Conservation (phyloP, 2,888 invertebrate species). For the Meganola albula region DNA sequence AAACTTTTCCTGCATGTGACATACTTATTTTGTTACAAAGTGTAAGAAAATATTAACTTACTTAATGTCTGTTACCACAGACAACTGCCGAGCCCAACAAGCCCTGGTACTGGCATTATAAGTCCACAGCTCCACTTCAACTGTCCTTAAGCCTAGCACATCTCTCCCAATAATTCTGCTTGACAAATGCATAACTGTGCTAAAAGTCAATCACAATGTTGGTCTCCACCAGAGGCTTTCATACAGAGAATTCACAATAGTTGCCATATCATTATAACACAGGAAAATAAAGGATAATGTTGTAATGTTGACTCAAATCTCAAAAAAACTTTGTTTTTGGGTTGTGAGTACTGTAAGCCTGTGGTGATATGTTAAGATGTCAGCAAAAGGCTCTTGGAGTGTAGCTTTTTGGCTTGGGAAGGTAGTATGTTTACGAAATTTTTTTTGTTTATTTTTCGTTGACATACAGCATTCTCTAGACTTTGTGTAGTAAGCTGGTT, state of each 20-base stretch:
- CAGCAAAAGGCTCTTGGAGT: constrained; percentile 48
- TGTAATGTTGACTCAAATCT: too few species aligned
- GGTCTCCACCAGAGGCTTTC: constrained; percentile 38
- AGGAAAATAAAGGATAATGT: too few species aligned
- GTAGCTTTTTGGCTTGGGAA: constrained; percentile 57
- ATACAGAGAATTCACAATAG: too few species aligned
- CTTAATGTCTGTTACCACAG: constrained; percentile 51
- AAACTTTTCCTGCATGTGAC: too few species aligned
- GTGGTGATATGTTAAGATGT: constrained; percentile 37
- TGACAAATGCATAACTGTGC: constrained; percentile 19
- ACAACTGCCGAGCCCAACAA: constrained; percentile 40
- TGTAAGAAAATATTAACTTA: constrained; percentile 12
- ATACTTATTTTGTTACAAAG: neutral
- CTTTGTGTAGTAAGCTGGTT: constrained; percentile 61
- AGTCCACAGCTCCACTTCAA: constrained; percentile 59
- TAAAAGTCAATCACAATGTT: constrained; percentile 37
- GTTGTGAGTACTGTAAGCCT: too few species aligned
- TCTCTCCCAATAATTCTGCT: constrained; percentile 38
- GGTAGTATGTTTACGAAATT: constrained; percentile 54
- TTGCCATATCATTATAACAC: too few species aligned
- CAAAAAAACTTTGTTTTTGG: constrained; percentile 13
- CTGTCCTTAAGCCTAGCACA: constrained; percentile 38
- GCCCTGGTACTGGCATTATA: constrained; percentile 48
- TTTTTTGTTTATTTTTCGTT: constrained; percentile 37
- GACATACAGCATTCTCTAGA: constrained; percentile 68